A percentile compares a stretch with the other conserved stretches of the same genome.
phyloP scores from a whole-genome alignment of 2,113 vertebrate species.

The Nothoprocta pentlandii region DNA sequence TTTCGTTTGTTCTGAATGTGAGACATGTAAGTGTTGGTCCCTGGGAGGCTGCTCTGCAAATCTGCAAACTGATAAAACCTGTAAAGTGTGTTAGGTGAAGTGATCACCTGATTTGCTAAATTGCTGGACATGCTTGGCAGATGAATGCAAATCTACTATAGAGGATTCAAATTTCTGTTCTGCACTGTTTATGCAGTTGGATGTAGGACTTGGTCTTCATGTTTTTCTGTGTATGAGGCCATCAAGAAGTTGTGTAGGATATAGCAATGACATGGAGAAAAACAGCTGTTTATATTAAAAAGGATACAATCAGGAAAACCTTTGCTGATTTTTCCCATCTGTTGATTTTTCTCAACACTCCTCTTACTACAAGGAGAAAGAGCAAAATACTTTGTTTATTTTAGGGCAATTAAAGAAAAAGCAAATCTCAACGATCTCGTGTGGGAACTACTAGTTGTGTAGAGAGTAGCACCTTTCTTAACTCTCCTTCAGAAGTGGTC shows the following conservation, averaged over 20 bases:
- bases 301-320: slow-evolving; percentile 33
- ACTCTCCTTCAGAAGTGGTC: neutral
- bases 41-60: slow-evolving; percentile 27
- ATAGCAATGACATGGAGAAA: neutral
- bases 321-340: slow-evolving; percentile 49
- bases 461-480: neutral
- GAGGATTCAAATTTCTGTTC: neutral
- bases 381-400: slow-evolving; percentile 37
- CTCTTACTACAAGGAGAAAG: slow-evolving; percentile 13
- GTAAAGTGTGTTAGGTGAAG: slow-evolving; percentile 25
- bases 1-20: slow-evolving; percentile 63
- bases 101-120: neutral
- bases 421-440: neutral
- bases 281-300: slow-evolving; percentile 41
- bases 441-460: neutral
- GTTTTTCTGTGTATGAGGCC: neutral
- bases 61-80: slow-evolving; percentile 64
- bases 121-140: neutral
- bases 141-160: neutral
- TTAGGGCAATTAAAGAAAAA: slow-evolving; percentile 16
- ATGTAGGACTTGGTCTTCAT: neutral
- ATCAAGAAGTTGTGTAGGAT: neutral
- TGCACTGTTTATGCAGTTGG: neutral
- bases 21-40: slow-evolving; percentile 30
- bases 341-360: neutral